These are phyloP conservation scores for Machimus rusticus DNA, from an alignment of 2,888 invertebrate genomes.

Conservation along the genomic window DNA sequence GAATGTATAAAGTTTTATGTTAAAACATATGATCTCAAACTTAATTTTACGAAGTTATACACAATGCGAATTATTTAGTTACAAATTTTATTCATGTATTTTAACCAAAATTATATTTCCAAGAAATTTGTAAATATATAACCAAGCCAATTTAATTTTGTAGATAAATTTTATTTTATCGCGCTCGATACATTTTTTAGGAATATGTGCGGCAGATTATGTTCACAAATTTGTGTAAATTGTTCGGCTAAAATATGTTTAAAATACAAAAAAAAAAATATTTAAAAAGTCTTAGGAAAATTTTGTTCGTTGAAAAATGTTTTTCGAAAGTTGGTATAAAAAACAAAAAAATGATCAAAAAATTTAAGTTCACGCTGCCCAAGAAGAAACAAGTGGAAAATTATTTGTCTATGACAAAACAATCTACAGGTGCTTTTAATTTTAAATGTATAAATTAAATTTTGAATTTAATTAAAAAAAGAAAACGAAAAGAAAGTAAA, in stretches of 20 bases:
- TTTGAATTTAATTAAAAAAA: conserved; percentile 19
- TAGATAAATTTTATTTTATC: background rate
- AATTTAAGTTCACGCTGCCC: conserved; percentile 21
- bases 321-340: background rate
- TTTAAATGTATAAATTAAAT: conserved; percentile 21
- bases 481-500: background rate
- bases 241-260: conserved; percentile 4
- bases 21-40: conserved; percentile 2
- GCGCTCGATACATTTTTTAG: background rate
- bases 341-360: background rate
- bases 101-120: background rate
- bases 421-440: conserved; percentile 30
- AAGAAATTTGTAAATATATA: background rate
- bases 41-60: background rate
- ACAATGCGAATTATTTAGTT: conserved; percentile 8
- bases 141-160: background rate
- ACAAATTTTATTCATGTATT: background rate
- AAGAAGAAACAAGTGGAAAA: background rate
- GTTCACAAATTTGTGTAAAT: background rate
- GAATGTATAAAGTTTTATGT: conserved; percentile 27
- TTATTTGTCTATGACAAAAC: background rate
- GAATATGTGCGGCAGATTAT: conserved; percentile 14
- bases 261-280: background rate
- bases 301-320: background rate
- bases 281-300: background rate